Conservation (phyloP, 2,888 invertebrate species). For the Laspeyria flexula region DNA sequence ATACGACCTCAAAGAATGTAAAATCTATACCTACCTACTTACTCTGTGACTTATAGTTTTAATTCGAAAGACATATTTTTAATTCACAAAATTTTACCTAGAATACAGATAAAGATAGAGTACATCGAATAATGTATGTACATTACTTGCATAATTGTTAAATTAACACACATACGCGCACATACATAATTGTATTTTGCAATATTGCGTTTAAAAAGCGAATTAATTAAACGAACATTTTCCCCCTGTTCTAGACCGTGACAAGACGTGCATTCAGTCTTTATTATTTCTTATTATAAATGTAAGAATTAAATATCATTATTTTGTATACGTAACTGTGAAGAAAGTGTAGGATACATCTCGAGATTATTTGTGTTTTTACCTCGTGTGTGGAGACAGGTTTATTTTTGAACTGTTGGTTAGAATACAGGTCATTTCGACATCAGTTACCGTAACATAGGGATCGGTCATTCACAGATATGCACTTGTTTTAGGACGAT, state of each 20-base stretch:
- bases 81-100: no score
- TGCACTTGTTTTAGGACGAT: constrained; percentile 61
- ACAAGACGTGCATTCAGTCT: constrained; percentile 58
- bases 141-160: constrained; percentile 36
- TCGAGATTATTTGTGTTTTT: constrained; percentile 51
- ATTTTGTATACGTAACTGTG: constrained; percentile 10
- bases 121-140: background rate
- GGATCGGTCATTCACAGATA: constrained; percentile 58
- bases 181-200: constrained; percentile 49
- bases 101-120: no score
- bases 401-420: constrained; percentile 69
- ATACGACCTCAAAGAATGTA: no score
- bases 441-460: constrained; percentile 64
- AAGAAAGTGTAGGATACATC: constrained; percentile 46
- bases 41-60: no score
- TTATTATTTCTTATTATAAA: constrained; percentile 29
- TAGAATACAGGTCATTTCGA: constrained; percentile 72
- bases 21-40: no score
- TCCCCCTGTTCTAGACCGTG: constrained; percentile 66
- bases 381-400: constrained; percentile 40
- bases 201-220: constrained; percentile 52
- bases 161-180: constrained; percentile 37
- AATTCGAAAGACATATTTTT: no score
- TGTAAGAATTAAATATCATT: constrained; percentile 19
- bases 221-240: constrained; percentile 66